Evolutionary conservation across 2,113 vertebrate species (phyloP), one percentile per base, ranked within the genome.

Genomic region (Scartelaos histophorus): DNA sequence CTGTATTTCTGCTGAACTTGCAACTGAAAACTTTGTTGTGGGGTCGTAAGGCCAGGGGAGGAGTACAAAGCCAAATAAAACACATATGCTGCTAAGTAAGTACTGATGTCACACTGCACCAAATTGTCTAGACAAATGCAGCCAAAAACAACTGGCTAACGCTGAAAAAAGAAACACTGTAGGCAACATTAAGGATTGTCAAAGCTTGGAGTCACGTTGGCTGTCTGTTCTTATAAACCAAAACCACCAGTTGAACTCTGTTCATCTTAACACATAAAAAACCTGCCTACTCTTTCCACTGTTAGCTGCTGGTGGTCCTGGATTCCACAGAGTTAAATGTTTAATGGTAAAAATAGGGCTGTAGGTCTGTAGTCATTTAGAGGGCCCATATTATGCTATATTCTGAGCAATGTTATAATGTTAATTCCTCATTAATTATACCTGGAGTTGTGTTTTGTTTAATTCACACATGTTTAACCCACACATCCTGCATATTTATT

Each of bases 41-140:
- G 87, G 69, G 66, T 83, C 70, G 68, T 70, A 51, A 75, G 35
- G 69, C 53, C 67, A 78, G 80, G 53, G 74, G 76, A 77, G 69
- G 76, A 85, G 73, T 69, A 9, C 43, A 47, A 25, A 69, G 84
- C 87, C 87, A 85, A 86, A 87, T 81, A 67, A 92, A 90, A 85
- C 61, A 85, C 76, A 65, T 34, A 65, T 73, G 82, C 47, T 54
- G 19, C 74, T 29, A 29, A 29, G 29, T 29, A 80, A 83, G 83
- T 71, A 77, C 56, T 90, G 88, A 86, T 84, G 84, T 90, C 69
- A 68, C 71, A 16, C 56, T 79, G 82, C 85, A 69, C 85, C 84
- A 84, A 12, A 79, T 80, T 70, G 87, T 88, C 82, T 85, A 81
- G 83, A 84, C 71, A 6, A 68, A 70, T 19, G 12, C 72, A 58